Evolutionary conservation across 2,797 vertebrate species (phyloP).

Genomic region (Bradypus variegatus): DNA sequence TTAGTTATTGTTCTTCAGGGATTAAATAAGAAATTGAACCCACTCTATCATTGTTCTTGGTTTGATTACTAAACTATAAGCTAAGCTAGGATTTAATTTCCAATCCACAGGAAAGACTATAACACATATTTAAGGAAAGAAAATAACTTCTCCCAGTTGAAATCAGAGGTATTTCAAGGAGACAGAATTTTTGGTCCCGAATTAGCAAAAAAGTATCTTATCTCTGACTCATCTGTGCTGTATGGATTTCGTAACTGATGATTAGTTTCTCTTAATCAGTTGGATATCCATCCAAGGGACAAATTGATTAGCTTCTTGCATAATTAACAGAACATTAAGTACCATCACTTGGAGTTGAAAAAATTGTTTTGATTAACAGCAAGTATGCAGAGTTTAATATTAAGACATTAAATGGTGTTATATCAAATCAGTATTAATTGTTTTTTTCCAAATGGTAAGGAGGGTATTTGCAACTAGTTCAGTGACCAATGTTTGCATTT

Average conservation of each 20-base stretch:
- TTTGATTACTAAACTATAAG: slow-evolving; percentile 39
- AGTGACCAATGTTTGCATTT: slow-evolving; percentile 28
- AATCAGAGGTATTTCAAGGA: slow-evolving; percentile 59
- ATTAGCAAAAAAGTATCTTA: slow-evolving; percentile 55
- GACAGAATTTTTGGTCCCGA: slow-evolving; percentile 49
- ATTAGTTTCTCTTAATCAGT: slow-evolving; percentile 67
- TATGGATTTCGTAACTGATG: slow-evolving; percentile 66
- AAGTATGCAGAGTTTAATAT: slow-evolving; percentile 57
- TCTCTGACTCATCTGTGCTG: slow-evolving; percentile 53
- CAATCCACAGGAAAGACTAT: neutral
- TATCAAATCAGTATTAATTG: slow-evolving; percentile 45
- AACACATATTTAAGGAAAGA: slow-evolving; percentile 46
- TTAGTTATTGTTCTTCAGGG: slow-evolving; percentile 11
- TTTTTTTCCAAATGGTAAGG: slow-evolving; percentile 12
- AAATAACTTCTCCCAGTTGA: slow-evolving; percentile 42
- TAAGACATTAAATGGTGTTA: slow-evolving; percentile 43
- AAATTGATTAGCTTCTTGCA: slow-evolving; percentile 62
- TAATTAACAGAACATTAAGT: slow-evolving; percentile 68
- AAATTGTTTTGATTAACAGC: slow-evolving; percentile 64
- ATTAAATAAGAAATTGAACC: slow-evolving; percentile 25
- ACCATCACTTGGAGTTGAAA: slow-evolving; percentile 56
- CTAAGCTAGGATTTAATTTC: slow-evolving; percentile 42
- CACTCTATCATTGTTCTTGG: neutral
- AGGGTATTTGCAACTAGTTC: slow-evolving; percentile 21
- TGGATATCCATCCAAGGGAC: slow-evolving; percentile 56